Evolutionary conservation across 2,888 invertebrate species (phyloP).

Genomic region (Colostygia pectinataria): DNA sequence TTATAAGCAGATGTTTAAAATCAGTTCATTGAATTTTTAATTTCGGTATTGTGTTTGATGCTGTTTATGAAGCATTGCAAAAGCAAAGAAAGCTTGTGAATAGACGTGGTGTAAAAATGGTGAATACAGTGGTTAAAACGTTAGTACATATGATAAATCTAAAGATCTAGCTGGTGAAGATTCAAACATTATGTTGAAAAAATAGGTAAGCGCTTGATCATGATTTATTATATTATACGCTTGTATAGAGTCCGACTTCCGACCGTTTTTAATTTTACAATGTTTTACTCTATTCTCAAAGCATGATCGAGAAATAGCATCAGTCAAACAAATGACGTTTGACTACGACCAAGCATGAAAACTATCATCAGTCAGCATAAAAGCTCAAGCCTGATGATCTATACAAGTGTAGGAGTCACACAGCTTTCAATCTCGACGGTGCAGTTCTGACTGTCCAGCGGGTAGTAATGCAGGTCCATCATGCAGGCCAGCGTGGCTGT

Average conservation of each 20-base stretch:
- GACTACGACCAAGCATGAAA: constrained; percentile 14
- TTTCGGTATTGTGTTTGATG: not conserved
- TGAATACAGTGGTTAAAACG: no score
- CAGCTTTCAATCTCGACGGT: constrained; percentile 99
- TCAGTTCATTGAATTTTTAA: no score
- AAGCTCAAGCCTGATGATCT: constrained; percentile 52
- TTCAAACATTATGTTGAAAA: no score
- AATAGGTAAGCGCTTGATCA: no score
- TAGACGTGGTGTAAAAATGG: not conserved
- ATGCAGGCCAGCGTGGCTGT: constrained; percentile 99
- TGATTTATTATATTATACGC: no score
- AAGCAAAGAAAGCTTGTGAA: constrained; percentile 12
- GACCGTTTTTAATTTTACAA: no score
- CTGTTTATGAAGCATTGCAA: constrained; percentile 12
- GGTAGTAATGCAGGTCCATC: constrained; percentile 99
- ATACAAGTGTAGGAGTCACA: constrained; percentile 84
- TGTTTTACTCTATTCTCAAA: not conserved
- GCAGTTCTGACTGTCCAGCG: constrained; percentile 98
- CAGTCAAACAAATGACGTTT: not conserved
- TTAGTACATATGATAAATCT: no score
- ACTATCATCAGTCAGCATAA: constrained; percentile 24
- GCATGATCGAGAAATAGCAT: not conserved
- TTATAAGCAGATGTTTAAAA: no score
- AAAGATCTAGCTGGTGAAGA: no score
- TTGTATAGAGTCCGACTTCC: no score